phyloP scores from a whole-genome alignment of 2,797 vertebrate species.

The Aselliscus stoliczkanus region DNA sequence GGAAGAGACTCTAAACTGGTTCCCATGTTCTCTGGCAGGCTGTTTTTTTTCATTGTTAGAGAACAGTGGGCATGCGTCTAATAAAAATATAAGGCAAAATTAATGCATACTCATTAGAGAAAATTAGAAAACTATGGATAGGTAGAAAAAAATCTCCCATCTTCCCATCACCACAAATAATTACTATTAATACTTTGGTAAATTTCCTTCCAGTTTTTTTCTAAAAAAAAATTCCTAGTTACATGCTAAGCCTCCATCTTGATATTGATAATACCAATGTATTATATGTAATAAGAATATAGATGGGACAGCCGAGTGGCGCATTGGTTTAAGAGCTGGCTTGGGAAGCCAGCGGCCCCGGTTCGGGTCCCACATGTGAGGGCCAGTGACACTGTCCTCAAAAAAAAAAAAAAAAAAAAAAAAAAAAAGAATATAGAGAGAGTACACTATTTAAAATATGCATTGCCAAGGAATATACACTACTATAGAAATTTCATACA shows the following conservation, averaged over 20 bases:
- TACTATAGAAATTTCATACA: not conserved
- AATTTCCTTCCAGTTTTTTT: not conserved
- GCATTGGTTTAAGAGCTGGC: too few relatives aligned
- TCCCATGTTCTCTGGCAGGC: not conserved
- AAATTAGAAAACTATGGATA: not conserved
- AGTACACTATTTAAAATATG: not conserved
- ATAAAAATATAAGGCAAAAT: slow-evolving; percentile 3
- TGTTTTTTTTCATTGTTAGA: not conserved
- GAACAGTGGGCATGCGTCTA: not conserved
- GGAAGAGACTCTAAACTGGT: not conserved
- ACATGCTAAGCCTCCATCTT: not conserved
- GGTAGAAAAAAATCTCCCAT: not conserved
- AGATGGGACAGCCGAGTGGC: too few relatives aligned
- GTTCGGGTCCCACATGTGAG: too few relatives aligned
- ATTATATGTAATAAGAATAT: not conserved
- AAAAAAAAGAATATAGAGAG: too few relatives aligned
- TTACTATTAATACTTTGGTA: not conserved
- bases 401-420: too few relatives aligned
- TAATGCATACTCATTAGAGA: not conserved
- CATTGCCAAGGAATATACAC: not conserved
- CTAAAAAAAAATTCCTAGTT: not conserved
- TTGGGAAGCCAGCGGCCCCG: too few relatives aligned
- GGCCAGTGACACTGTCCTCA: too few relatives aligned
- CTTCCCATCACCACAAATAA: not conserved
- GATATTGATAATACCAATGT: not conserved